Percentiles rank a stretch among this genome's conserved stretches.
phyloP scores from a whole-genome alignment of 2,113 vertebrate species.

The Amphiprion ocellaris region DNA sequence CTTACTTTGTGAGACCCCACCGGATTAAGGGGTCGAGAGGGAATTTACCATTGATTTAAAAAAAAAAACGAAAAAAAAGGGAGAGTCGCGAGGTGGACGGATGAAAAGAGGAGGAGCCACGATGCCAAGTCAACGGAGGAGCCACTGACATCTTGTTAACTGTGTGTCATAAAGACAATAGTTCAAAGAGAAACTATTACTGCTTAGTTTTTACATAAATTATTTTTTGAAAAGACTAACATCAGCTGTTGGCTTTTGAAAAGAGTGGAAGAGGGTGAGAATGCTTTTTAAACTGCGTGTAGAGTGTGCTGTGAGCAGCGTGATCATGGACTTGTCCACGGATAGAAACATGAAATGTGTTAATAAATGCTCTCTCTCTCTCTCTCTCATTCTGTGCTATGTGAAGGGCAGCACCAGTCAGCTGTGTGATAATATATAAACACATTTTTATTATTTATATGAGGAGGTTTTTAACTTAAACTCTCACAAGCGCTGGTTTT shows the following conservation, averaged over 20 bases:
- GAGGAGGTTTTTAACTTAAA: slow-evolving; percentile 87
- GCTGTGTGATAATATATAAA: slow-evolving; percentile 85
- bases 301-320: slow-evolving; percentile 67
- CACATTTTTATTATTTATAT: slow-evolving; percentile 90
- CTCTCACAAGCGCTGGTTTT: slow-evolving; percentile 78
- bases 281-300: slow-evolving; percentile 78
- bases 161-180: slow-evolving; percentile 76
- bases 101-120: slow-evolving; percentile 56
- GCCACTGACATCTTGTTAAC: slow-evolving; percentile 75
- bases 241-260: slow-evolving; percentile 81
- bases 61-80: slow-evolving; percentile 17
- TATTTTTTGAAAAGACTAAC: slow-evolving; percentile 87
- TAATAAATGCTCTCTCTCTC: slow-evolving; percentile 54
- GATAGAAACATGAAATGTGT: slow-evolving; percentile 73
- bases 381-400: slow-evolving; percentile 73
- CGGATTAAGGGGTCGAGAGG: slow-evolving; percentile 55
- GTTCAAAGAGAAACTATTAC: slow-evolving; percentile 83
- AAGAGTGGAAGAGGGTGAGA: slow-evolving; percentile 75
- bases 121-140: slow-evolving; percentile 68
- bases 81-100: slow-evolving; percentile 29
- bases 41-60: slow-evolving; percentile 26
- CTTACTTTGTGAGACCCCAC: slow-evolving; percentile 65
- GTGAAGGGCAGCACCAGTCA: slow-evolving; percentile 78
- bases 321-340: slow-evolving; percentile 68
- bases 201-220: slow-evolving; percentile 87